Percentiles rank a stretch among this genome's conserved stretches.
These are phyloP conservation scores for Drosophila malerkotliana DNA, from an alignment of 1,140 invertebrate species.

Conservation along the genomic window DNA sequence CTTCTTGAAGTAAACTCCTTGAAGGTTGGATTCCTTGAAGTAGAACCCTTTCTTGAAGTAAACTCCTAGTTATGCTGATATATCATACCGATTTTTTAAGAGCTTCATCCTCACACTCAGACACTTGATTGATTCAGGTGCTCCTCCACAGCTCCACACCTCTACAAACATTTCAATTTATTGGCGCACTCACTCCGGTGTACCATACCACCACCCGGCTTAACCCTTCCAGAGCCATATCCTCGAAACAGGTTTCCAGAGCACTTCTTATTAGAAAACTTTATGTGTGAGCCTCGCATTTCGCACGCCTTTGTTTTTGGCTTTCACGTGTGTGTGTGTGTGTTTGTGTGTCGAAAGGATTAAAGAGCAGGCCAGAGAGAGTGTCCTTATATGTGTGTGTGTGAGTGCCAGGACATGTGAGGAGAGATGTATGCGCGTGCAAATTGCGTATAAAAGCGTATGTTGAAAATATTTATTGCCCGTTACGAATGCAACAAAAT, in stretches of 20 bases:
- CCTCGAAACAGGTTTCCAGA: conserved; percentile 44
- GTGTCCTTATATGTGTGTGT: conserved; percentile 2
- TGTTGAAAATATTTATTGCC: conserved; percentile 83
- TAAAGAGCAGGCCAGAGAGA: not conserved
- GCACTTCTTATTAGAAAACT: conserved; percentile 71
- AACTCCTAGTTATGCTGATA: not conserved
- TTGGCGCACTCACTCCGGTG: not conserved
- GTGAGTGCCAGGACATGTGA: conserved; percentile 1
- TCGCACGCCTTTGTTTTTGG: conserved; percentile 52
- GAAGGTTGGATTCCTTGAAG: no score
- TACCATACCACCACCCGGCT: no score
- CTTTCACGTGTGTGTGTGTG: conserved; percentile 25
- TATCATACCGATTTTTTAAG: not conserved
- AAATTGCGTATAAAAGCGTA: conserved; percentile 82
- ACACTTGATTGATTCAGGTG: not conserved
- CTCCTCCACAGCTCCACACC: not conserved
- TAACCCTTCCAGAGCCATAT: conserved; percentile 31
- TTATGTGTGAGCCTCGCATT: conserved; percentile 62
- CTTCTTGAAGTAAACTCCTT: no score
- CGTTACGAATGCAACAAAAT: conserved; percentile 83
- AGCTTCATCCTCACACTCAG: no score
- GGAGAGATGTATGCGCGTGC: conserved; percentile 74
- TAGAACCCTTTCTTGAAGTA: no score
- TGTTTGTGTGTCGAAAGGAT: conserved; percentile 19
- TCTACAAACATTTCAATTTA: conserved; percentile 54